Conservation (phyloP, 2,888 invertebrate genomes). For the Eubasilissa splendida region DNA sequence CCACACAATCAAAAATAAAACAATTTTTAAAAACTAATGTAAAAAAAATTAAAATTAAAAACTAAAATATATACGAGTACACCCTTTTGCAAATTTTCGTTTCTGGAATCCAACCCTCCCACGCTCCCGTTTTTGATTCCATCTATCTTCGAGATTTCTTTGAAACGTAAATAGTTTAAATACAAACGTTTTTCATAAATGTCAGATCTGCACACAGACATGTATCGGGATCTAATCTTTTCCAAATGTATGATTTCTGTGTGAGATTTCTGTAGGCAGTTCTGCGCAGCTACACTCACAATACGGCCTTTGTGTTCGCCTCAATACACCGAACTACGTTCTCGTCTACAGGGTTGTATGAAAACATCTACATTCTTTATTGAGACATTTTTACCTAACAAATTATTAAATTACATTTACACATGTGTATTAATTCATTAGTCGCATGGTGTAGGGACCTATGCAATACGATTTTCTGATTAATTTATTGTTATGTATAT, state of each 20-base stretch:
- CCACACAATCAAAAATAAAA: no score
- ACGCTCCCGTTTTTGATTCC: neutral
- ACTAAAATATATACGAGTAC: no score
- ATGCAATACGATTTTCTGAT: no score
- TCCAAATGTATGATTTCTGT: slow-evolving; percentile 45
- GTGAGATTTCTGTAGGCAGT: slow-evolving; percentile 30
- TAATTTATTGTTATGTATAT: no score
- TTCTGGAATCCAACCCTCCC: neutral
- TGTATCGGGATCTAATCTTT: slow-evolving; percentile 36
- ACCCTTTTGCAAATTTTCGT: no score
- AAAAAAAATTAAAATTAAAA: no score
- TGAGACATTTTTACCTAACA: neutral
- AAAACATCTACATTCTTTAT: neutral
- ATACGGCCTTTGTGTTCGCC: slow-evolving; percentile 38
- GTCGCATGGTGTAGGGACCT: no score
- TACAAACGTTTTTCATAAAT: slow-evolving; percentile 27
- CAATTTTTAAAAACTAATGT: no score
- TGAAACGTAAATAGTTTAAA: slow-evolving; percentile 29
- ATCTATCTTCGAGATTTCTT: slow-evolving; percentile 3
- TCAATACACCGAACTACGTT: slow-evolving; percentile 33
- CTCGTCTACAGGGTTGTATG: neutral
- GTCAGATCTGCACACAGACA: slow-evolving; percentile 17
- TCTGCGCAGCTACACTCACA: slow-evolving; percentile 30
- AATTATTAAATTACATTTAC: no score
- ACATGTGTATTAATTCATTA: no score